Base-by-base conservation (phyloP, 2,888 invertebrate species). In the Andrena minutula region DNA sequence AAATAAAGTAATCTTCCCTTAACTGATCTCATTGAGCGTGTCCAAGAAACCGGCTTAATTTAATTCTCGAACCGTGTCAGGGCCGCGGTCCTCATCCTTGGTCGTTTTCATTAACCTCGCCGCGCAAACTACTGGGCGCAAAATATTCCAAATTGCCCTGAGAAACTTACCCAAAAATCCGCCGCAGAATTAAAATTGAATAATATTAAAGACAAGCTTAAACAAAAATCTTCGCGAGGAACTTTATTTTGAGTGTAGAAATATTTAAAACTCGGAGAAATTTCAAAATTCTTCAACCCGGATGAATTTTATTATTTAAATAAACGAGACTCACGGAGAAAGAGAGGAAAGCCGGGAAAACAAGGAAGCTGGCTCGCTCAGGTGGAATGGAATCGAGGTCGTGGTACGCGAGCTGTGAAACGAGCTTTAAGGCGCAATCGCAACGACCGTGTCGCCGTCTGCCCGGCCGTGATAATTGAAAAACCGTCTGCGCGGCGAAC, bases 321-420 rank as follows among this genome's bases (percentile, higher is more conserved):
- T 41, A 41, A 41, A 41, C 26, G 56, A 10, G 56, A 26, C 4
- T 23, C 23, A 2, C 16, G 32, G 30, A 35, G 26, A 28, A 69
- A 53, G 16, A 60, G 7, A 32, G 16, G 23, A 53, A 66, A 68
- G 26, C 8, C 26, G 10, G 20, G 60, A 49, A 41, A 41, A 80
- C 80, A 49, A 61, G 79, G 79, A 71, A 79, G 75, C 56, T 56
- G 30, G 41, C 16, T 71, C 56, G 23, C n/a, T 61, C 53, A 41
- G 35, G 56, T 28, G 68, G 28, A 73, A 64, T 70, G 8, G 61
- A 70, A 82, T 74, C 70, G 79, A 73, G 83, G 83, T 75, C 79
- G 82, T 53, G 35, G 53, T 49, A 68, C 73, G 60, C 79, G 74
- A 83, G 74, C 68, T 78, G 82, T 69, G 75, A 82, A 82, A 75